phyloP scores from a whole-genome alignment of 2,797 vertebrate species.

The Psittacula echo region DNA sequence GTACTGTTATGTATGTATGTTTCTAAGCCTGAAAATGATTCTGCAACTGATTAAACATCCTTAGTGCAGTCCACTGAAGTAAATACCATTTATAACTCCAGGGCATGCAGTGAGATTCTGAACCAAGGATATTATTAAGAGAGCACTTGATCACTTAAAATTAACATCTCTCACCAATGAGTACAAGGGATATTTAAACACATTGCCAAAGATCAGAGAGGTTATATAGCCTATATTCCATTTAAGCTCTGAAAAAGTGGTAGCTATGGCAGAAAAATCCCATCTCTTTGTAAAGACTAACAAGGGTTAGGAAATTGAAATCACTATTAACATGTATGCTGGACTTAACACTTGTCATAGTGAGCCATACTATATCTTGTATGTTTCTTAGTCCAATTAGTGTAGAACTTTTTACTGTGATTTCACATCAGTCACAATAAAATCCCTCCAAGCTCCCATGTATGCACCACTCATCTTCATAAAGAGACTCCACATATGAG shows the following conservation, averaged over 20 bases:
- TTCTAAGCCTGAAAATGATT: not conserved
- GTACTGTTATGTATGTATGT: not conserved
- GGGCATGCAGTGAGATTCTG: not conserved
- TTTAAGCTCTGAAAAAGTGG: not conserved
- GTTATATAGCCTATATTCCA: not conserved
- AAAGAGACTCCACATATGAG: not conserved
- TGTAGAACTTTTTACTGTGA: not conserved
- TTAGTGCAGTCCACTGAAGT: not conserved
- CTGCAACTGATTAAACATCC: not conserved
- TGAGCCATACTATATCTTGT: not conserved
- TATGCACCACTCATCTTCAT: not conserved
- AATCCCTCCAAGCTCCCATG: not conserved
- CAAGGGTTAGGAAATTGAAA: not conserved
- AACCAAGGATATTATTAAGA: not conserved
- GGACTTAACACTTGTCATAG: not conserved
- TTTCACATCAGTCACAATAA: not conserved
- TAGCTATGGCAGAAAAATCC: not conserved
- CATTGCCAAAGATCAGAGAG: not conserved
- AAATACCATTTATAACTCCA: not conserved
- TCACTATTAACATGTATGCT: not conserved
- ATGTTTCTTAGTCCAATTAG: not conserved
- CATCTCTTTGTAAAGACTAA: not conserved
- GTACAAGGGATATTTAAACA: not conserved
- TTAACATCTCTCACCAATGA: not conserved
- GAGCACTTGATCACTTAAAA: not conserved